Evolutionary conservation across 2,888 invertebrate genomes (phyloP), one percentile per base, ranked within the genome.

Genomic region (Athetis lepigone): DNA sequence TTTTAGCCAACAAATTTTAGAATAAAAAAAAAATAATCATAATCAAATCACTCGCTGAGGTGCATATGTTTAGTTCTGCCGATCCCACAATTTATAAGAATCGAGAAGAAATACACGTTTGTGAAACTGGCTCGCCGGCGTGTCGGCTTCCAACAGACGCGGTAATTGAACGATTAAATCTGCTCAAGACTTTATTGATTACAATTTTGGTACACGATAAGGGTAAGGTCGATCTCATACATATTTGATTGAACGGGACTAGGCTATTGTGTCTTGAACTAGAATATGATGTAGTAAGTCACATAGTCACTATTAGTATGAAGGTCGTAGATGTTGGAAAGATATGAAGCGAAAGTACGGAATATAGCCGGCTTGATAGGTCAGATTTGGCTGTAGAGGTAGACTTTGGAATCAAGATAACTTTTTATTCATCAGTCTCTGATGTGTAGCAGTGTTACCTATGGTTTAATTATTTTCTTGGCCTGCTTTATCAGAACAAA

Each of bases 111-210:
- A 52, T 43, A 63, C 51, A 56, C 55, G 57, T 62, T 39, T 47
- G 54, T 62, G 54, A 64, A 70, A 66, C 57, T 52, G 47, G 45
- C 23, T 42, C 11, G 36, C 57, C 8, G 29, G 11, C 18, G 18
- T 58, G 77, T 77, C 83, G 70, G 77, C 81, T 67, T 67, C 55
- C 57, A 57, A 75, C 67, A 72, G 65, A 79, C 70, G 79, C 77
- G 69, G 73, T 82, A 79, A 87, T 87, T 79, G 81, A 81, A 73
- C 80, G 84, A 86, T 87, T 86, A 84, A 77, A 80, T 78, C 80
- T 75, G 67, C 72, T 75, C 76, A 76, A 75, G 71, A 72, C 67
- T 80, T 83, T 81, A 85, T 86, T 83, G 85, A 84, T 85, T 77
- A 83, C 81, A 80, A 52, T 79, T 82, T 78, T 73, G 74, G 63